Conservation (phyloP, 2,888 invertebrate species). For the Muscina levida region DNA sequence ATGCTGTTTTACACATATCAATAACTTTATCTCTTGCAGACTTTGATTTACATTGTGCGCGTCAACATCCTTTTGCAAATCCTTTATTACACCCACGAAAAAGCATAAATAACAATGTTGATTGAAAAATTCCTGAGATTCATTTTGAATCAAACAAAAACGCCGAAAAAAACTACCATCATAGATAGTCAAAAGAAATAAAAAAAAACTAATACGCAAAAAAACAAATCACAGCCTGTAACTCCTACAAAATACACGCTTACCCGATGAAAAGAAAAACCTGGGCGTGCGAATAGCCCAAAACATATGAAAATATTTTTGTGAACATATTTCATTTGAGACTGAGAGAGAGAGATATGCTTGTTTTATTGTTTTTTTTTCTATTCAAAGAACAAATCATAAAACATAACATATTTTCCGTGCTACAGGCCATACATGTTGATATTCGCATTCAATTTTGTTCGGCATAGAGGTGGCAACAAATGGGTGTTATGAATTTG, state of each 20-base stretch:
- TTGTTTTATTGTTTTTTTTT: constrained; percentile 39
- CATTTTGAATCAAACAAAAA: constrained; percentile 43
- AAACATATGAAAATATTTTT: constrained; percentile 22
- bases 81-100: not conserved
- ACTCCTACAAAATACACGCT: constrained; percentile 36
- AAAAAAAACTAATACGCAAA: not conserved
- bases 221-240: constrained; percentile 42
- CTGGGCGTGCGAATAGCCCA: not conserved
- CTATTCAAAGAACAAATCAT: constrained; percentile 55
- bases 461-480: not conserved
- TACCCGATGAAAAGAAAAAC: not conserved
- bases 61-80: not conserved
- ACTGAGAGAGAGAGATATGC: not conserved
- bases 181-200: too few species aligned
- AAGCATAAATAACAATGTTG: constrained; percentile 31
- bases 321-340: not conserved
- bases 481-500: not conserved
- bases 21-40: too few species aligned
- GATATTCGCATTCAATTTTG: not conserved
- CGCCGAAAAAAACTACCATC: constrained; percentile 3
- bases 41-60: too few species aligned
- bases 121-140: constrained; percentile 62
- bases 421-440: constrained; percentile 41
- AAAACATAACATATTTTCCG: constrained; percentile 63
- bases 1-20: too few species aligned